These are phyloP conservation scores for Mirza zaza DNA, from an alignment of 2,113 vertebrate genomes.

Conservation along the genomic window DNA sequence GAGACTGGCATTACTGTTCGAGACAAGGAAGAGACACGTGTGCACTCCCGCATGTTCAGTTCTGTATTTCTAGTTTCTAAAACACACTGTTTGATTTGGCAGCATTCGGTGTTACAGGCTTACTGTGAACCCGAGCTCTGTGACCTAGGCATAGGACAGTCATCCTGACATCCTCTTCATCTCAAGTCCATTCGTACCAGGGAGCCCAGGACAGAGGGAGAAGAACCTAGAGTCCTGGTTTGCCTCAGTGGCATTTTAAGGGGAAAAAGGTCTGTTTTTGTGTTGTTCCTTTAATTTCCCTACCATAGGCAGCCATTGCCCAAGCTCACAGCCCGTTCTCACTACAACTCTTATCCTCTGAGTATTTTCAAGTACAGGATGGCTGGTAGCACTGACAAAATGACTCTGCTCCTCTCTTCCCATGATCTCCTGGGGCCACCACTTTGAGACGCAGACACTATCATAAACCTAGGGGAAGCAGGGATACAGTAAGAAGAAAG, in stretches of 20 bases:
- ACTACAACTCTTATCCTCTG: slow-evolving; percentile 73
- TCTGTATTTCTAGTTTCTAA: slow-evolving; percentile 57
- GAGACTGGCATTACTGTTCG: slow-evolving; percentile 48
- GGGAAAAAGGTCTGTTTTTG: slow-evolving; percentile 36
- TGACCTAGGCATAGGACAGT: slow-evolving; percentile 54
- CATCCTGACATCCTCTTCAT: neutral
- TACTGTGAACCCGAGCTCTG: slow-evolving; percentile 68
- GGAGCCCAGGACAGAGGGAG: slow-evolving; percentile 74
- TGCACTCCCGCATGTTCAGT: slow-evolving; percentile 60
- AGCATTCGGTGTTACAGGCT: slow-evolving; percentile 58
- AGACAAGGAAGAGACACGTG: slow-evolving; percentile 64
- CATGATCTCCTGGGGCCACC: slow-evolving; percentile 52
- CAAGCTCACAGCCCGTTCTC: slow-evolving; percentile 54
- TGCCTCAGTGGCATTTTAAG: slow-evolving; percentile 50
- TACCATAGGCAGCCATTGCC: neutral
- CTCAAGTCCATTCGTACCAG: neutral
- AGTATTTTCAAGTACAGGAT: slow-evolving; percentile 66
- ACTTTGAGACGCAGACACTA: slow-evolving; percentile 72
- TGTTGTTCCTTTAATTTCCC: slow-evolving; percentile 20
- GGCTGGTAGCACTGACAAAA: slow-evolving; percentile 56
- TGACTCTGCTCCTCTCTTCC: slow-evolving; percentile 46
- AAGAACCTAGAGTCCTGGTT: slow-evolving; percentile 59
- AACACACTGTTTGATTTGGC: slow-evolving; percentile 52
- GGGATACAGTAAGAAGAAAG: slow-evolving; percentile 74
- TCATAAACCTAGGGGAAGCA: slow-evolving; percentile 74